These are phyloP conservation scores for Setophaga coronata DNA, from an alignment of 2,113 vertebrate genomes.

Conservation along the genomic window DNA sequence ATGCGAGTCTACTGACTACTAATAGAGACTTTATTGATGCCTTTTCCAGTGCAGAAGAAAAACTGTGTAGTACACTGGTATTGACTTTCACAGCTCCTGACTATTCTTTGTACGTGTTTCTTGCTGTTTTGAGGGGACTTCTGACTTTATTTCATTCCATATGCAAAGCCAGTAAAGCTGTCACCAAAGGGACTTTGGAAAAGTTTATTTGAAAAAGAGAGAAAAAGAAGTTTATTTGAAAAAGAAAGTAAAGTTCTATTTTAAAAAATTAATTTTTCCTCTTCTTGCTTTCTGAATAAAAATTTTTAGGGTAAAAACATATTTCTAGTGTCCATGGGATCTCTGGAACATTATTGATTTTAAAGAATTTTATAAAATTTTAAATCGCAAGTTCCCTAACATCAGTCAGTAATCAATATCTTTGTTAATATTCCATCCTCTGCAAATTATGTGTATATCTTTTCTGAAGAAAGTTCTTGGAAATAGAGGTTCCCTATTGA, in stretches of 20 bases:
- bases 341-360: background rate
- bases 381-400: background rate
- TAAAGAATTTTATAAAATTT: background rate
- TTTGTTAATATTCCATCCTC: background rate
- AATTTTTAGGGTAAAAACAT: background rate
- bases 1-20: background rate
- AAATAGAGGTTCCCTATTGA: background rate
- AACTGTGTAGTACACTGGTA: background rate
- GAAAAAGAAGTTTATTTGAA: background rate
- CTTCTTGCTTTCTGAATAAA: background rate
- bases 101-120: fast-evolving
- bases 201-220: background rate
- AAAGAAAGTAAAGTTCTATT: background rate
- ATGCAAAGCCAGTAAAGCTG: background rate
- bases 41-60: background rate
- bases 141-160: background rate
- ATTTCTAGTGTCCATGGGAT: background rate
- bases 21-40: background rate
- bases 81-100: background rate
- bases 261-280: fast-evolving
- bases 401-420: background rate
- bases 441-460: background rate
- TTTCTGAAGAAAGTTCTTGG: background rate
- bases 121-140: background rate
- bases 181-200: background rate